phyloP scores from a whole-genome alignment of 2,888 invertebrate species.

The Seira sanloemensis region DNA sequence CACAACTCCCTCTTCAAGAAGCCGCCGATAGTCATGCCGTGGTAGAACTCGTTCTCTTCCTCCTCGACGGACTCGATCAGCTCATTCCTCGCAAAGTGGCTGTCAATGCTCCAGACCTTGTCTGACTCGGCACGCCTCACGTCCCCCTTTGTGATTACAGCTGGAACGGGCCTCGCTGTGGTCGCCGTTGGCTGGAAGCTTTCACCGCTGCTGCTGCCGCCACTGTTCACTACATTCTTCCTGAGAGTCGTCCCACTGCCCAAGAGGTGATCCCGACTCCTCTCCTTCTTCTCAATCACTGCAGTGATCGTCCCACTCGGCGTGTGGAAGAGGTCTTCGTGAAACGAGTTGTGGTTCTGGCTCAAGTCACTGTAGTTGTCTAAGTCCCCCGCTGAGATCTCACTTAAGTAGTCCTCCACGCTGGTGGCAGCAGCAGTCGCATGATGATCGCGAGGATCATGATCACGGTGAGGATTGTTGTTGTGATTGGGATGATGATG shows the following conservation, averaged over 20 bases:
- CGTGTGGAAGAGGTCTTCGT: slow-evolving; percentile 55
- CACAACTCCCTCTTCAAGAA: slow-evolving; percentile 83
- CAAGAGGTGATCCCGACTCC: slow-evolving; percentile 3
- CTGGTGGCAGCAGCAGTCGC: not conserved
- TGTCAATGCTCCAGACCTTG: slow-evolving; percentile 55
- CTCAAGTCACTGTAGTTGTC: slow-evolving; percentile 16
- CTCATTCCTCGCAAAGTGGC: slow-evolving; percentile 48
- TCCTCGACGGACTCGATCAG: slow-evolving; percentile 39
- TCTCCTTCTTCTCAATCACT: slow-evolving; percentile 25
- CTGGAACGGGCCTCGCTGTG: not conserved
- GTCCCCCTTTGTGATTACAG: slow-evolving; percentile 25
- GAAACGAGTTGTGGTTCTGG: slow-evolving; percentile 31
- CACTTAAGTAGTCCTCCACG: slow-evolving; percentile 41
- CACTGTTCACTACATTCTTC: slow-evolving; percentile 25
- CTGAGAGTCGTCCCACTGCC: slow-evolving; percentile 32
- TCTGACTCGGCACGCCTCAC: slow-evolving; percentile 47
- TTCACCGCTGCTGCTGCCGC: slow-evolving; percentile 10
- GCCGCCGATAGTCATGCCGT: slow-evolving; percentile 68
- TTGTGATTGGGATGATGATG: not conserved
- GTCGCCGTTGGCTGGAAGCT: not conserved
- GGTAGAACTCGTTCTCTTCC: slow-evolving; percentile 54
- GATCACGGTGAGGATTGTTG: not conserved
- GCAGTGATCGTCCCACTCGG: slow-evolving; percentile 45
- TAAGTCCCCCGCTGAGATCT: slow-evolving; percentile 4
- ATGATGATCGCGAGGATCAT: not conserved